phyloP scores from a whole-genome alignment of 2,888 invertebrate species.

The Melieria crassipennis region DNA sequence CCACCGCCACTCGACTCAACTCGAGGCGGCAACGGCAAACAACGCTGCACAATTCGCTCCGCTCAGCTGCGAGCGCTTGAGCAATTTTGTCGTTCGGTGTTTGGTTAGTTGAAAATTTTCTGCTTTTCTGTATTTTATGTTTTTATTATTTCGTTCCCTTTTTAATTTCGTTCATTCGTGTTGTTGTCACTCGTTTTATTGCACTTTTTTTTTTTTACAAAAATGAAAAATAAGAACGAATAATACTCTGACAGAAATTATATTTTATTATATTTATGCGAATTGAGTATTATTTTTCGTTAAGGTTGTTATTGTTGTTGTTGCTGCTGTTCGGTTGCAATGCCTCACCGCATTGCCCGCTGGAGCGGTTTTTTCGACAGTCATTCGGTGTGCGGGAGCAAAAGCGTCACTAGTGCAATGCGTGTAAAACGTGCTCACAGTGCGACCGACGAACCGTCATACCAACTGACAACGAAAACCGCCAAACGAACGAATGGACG shows the following conservation, averaged over 20 bases:
- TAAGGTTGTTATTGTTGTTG: constrained; percentile 33
- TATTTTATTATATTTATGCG: constrained; percentile 46
- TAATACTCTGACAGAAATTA: constrained; percentile 42
- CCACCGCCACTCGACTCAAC: constrained; percentile 11
- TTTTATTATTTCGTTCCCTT: background rate
- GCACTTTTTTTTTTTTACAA: constrained; percentile 29
- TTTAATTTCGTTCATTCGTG: background rate
- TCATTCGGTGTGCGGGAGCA: background rate
- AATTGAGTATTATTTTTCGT: constrained; percentile 36
- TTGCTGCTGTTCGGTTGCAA: background rate
- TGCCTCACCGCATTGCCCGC: background rate
- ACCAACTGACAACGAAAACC: background rate
- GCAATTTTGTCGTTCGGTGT: constrained; percentile 7
- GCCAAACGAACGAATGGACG: background rate
- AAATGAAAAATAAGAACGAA: constrained; percentile 5
- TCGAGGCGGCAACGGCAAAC: constrained; percentile 8
- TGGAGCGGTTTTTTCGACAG: background rate
- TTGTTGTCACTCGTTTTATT: constrained; percentile 14
- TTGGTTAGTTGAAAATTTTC: background rate
- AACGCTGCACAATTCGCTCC: background rate
- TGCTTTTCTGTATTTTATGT: background rate
- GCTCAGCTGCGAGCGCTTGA: constrained; percentile 6
- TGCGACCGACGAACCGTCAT: background rate
- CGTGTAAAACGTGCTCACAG: background rate
- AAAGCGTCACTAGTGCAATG: no score